Percentiles rank a stretch among this genome's conserved stretches.
These are phyloP conservation scores for Epirrhoe tristata DNA, from an alignment of 2,888 invertebrate species.

Conservation along the genomic window DNA sequence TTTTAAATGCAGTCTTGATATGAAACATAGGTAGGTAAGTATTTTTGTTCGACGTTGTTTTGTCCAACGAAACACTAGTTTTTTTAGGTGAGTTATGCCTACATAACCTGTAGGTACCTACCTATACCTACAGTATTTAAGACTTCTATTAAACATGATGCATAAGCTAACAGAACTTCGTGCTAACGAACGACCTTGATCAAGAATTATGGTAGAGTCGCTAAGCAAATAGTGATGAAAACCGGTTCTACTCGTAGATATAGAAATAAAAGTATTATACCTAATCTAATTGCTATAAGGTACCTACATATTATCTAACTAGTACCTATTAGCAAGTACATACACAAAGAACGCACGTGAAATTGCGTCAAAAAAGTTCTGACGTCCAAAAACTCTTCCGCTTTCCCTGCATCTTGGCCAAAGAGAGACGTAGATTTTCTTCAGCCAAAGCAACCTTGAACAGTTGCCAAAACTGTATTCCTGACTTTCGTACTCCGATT, in stretches of 20 bases:
- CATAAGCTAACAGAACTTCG: too few relatives aligned
- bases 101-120: too few relatives aligned
- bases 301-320: too few relatives aligned
- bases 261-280: slow-evolving; percentile 33
- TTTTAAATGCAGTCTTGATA: slow-evolving; percentile 55
- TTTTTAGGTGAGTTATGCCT: too few relatives aligned
- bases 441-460: slow-evolving; percentile 71
- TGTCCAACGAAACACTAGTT: not conserved
- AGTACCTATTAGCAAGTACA: too few relatives aligned
- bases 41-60: slow-evolving; percentile 1
- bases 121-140: not conserved
- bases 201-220: slow-evolving; percentile 30
- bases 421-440: slow-evolving; percentile 81
- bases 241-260: slow-evolving; percentile 27
- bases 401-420: slow-evolving; percentile 66
- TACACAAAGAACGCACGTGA: not conserved
- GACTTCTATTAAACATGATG: too few relatives aligned
- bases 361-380: slow-evolving; percentile 63
- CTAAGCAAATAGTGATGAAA: slow-evolving; percentile 37
- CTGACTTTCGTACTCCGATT: slow-evolving; percentile 62
- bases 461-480: slow-evolving; percentile 77
- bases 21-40: too few relatives aligned
- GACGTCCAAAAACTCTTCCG: slow-evolving; percentile 66
- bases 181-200: slow-evolving; percentile 44
- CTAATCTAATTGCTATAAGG: slow-evolving; percentile 28